Conservation (phyloP, 1,140 invertebrate genomes). For the Popillia japonica region DNA sequence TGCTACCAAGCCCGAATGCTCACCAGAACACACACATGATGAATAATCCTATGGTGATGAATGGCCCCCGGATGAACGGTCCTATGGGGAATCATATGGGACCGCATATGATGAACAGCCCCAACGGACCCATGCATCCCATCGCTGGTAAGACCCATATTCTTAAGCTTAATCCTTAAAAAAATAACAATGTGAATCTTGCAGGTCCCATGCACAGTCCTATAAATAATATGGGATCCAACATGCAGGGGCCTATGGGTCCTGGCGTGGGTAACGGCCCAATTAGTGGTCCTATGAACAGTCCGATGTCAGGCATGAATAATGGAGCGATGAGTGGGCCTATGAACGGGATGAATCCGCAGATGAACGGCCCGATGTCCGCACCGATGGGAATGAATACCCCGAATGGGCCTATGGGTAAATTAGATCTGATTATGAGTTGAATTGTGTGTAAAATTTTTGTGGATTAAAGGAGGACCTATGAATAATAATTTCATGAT, state of each 20-base stretch:
- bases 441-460: neutral
- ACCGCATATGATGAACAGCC: constrained; percentile 58
- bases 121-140: constrained; percentile 57
- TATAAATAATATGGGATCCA: constrained; percentile 74
- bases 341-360: constrained; percentile 56
- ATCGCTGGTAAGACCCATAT: constrained; percentile 49
- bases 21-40: constrained; percentile 52
- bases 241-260: constrained; percentile 64
- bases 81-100: constrained; percentile 52
- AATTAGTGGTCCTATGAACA: constrained; percentile 71
- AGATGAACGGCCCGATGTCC: constrained; percentile 60
- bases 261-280: constrained; percentile 63
- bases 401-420: constrained; percentile 58
- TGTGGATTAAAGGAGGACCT: constrained; percentile 53
- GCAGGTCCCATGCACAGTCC: constrained; percentile 63
- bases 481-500: constrained; percentile 67
- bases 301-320: constrained; percentile 56
- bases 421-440: neutral
- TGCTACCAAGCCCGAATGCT: constrained; percentile 64
- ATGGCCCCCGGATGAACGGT: constrained; percentile 57
- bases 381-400: constrained; percentile 63
- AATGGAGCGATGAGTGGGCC: constrained; percentile 70
- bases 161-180: neutral
- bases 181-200: constrained; percentile 35
- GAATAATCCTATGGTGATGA: constrained; percentile 58